Base-by-base conservation (phyloP, 2,888 invertebrate species). In the Lottia scabra region DNA sequence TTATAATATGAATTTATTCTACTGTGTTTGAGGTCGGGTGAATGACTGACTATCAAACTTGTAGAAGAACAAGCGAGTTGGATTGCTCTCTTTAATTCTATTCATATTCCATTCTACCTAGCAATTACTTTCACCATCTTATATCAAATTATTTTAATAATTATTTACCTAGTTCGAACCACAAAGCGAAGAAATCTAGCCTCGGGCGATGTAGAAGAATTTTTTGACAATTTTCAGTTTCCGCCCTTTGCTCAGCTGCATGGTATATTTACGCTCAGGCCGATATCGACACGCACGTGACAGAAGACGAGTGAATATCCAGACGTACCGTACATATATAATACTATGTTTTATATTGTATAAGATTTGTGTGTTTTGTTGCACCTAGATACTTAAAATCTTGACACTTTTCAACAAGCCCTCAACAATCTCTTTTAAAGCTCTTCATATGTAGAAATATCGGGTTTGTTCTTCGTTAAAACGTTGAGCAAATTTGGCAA, bases 211-310 rank as follows among this genome's bases (percentile, higher is more conserved):
- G 19, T 56, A 23, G 56, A 15, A 2, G 56, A 56, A 56, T 56
- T 56, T 56, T 56, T 56, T 56, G 56, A 23, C 56, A 56, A 56
- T 56, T 23, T 56, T 56, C 23, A 19, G 56, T 23, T 56, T 23
- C 56, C 56, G 23, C 56, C 56, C 56, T 56, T 56, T 56, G 56
- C 56, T 56, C 56, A 56, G 56, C 56, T 56, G 56, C 56, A 23
- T 19, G 56, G 19, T 23, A 13, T 56, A 56, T 56, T 56, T 56
- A 23, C 56, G 19, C 19, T 23, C 56, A 19, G 19, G 38, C 19
- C 19, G 56, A 56, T 23, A 23, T 56, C 19, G 56, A 56, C 56
- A 56, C 56, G 56, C 56, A 56, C 56, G 56, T 56, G 56, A 56
- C 56, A 23, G 56, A 23, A 56, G 19, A 23, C 13, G 19, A 19